Percentiles rank a stretch among this genome's conserved stretches.
These are phyloP conservation scores for Gymnogyps californianus DNA, from an alignment of 2,113 vertebrate species.

Conservation along the genomic window DNA sequence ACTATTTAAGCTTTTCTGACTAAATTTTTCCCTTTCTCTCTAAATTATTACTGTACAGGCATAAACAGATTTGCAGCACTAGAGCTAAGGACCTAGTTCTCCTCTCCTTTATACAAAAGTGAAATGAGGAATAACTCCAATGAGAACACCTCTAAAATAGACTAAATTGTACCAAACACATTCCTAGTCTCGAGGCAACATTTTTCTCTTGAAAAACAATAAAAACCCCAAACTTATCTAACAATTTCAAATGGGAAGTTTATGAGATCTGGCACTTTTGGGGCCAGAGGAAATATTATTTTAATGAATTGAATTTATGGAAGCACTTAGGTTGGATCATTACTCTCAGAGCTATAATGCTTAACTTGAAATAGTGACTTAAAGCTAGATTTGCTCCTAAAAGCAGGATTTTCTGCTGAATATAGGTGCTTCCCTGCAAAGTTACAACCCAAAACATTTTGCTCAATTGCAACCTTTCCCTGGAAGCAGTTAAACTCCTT, in stretches of 20 bases:
- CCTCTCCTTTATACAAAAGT: not conserved
- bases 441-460: not conserved
- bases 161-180: constrained; percentile 13
- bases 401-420: not conserved
- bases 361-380: constrained; percentile 19
- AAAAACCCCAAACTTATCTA: not conserved
- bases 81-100: not conserved
- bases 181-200: not conserved
- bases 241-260: not conserved
- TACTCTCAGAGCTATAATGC: not conserved
- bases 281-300: constrained; percentile 23
- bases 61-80: not conserved
- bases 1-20: not conserved
- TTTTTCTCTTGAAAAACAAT: constrained; percentile 21
- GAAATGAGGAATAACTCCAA: not conserved
- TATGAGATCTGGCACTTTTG: constrained; percentile 22
- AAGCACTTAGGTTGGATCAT: constrained; percentile 19
- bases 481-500: not conserved
- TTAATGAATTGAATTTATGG: constrained; percentile 46
- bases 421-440: not conserved
- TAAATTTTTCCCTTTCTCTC: not conserved
- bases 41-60: not conserved
- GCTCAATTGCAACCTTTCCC: not conserved
- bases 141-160: constrained; percentile 1
- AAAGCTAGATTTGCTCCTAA: not conserved